phyloP scores from a whole-genome alignment of 2,888 invertebrate species.

The Drosophila longiperda region DNA sequence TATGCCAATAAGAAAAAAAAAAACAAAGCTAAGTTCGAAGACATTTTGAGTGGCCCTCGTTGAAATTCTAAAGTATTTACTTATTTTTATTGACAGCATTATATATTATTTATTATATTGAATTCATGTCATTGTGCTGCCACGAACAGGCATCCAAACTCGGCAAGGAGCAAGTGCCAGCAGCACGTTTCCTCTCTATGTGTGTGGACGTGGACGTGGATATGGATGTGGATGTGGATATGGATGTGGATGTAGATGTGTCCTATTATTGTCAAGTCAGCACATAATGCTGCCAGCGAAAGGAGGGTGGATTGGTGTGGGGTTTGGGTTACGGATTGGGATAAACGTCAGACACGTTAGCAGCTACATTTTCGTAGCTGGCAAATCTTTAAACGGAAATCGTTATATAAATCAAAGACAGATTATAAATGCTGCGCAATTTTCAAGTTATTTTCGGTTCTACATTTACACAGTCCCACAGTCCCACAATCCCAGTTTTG shows the following conservation, averaged over 20 bases:
- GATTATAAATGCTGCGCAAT: slow-evolving; percentile 80
- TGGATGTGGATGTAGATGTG: slow-evolving; percentile 41
- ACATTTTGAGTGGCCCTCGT: slow-evolving; percentile 23
- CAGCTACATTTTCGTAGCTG: slow-evolving; percentile 39
- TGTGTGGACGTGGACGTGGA: slow-evolving; percentile 1
- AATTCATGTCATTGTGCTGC: slow-evolving; percentile 79
- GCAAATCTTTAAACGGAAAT: slow-evolving; percentile 75
- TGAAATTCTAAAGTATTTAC: slow-evolving; percentile 61
- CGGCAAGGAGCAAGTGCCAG: slow-evolving; percentile 54
- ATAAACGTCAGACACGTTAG: slow-evolving; percentile 48
- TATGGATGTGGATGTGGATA: slow-evolving; percentile 21
- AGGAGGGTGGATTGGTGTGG: slow-evolving; percentile 20
- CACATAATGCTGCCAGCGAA: slow-evolving; percentile 62
- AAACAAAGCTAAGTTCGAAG: neutral
- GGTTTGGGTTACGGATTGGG: slow-evolving; percentile 29
- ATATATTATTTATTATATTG: slow-evolving; percentile 81
- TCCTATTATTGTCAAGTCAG: slow-evolving; percentile 78
- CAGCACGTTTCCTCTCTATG: slow-evolving; percentile 50
- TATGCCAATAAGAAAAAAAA: neutral
- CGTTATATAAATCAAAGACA: slow-evolving; percentile 82
- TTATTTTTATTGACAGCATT: slow-evolving; percentile 81
- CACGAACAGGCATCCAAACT: slow-evolving; percentile 61
- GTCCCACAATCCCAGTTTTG: neutral
- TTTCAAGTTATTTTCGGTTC: slow-evolving; percentile 66
- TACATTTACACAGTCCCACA: slow-evolving; percentile 5